Evolutionary conservation across 35 echinoderm and acorn worm genomes (phyloP).

Genomic region (Diadema setosum): DNA sequence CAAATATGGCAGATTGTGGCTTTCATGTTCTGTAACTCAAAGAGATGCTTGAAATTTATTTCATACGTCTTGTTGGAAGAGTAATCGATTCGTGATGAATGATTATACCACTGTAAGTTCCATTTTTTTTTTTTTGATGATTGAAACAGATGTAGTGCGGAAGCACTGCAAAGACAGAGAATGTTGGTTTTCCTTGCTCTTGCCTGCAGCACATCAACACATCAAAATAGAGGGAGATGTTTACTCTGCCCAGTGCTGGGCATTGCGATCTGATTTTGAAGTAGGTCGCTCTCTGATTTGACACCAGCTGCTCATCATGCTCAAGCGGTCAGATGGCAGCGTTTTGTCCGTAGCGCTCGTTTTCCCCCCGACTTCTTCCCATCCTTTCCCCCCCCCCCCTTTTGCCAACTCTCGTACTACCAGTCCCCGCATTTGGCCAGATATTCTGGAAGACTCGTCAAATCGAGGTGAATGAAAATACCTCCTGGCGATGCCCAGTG

Average conservation of each 20-base stretch:
- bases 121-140: too few relatives aligned
- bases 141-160: conserved; percentile 18
- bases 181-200: neutral
- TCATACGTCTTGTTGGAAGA: too few relatives aligned
- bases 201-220: conserved; percentile 11
- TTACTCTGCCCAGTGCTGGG: neutral
- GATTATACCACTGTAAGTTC: too few relatives aligned
- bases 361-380: neutral
- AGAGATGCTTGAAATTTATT: too few relatives aligned
- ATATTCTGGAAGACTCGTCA: neutral
- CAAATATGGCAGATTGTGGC: too few relatives aligned
- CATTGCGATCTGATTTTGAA: neutral
- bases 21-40: too few relatives aligned
- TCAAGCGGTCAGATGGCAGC: too few relatives aligned
- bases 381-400: neutral
- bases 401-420: neutral
- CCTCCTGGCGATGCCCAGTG: neutral
- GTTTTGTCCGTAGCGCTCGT: neutral
- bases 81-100: too few relatives aligned
- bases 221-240: conserved; percentile 5
- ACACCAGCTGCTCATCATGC: neutral
- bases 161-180: neutral
- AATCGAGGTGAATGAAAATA: neutral
- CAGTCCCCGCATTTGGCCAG: neutral
- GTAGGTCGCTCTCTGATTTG: neutral